Evolutionary conservation across 2,797 vertebrate genomes (phyloP).

Genomic region (Iguana delicatissima): DNA sequence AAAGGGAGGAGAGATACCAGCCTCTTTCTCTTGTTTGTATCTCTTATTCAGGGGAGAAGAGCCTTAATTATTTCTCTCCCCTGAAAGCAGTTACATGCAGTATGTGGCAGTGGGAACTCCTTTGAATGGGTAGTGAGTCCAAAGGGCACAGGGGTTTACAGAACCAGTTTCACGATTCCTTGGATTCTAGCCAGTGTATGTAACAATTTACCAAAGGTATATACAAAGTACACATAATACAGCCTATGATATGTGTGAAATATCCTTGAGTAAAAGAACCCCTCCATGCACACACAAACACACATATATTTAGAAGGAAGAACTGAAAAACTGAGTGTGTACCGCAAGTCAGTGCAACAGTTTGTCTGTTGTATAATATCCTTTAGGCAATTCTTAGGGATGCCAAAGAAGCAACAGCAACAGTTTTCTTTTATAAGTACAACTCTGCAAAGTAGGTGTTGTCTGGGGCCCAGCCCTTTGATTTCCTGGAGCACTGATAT

Average conservation of each 20-base stretch:
- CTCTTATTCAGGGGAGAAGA: background rate
- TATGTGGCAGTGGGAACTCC: background rate
- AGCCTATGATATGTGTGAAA: background rate
- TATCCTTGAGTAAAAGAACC: background rate
- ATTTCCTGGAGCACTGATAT: background rate
- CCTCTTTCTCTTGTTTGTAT: too few relatives aligned
- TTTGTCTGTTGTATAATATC: background rate
- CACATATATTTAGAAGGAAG: background rate
- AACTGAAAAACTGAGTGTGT: background rate
- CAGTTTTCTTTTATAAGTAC: background rate
- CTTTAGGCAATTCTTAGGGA: conserved; percentile 2
- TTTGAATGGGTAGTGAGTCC: background rate
- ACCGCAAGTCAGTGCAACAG: background rate
- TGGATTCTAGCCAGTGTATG: background rate
- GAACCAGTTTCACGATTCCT: background rate
- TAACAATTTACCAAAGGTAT: background rate
- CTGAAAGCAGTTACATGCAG: background rate
- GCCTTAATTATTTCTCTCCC: background rate
- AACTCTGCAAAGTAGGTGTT: background rate
- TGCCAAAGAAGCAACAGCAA: background rate
- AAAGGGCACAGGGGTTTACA: background rate
- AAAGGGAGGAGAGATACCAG: too few relatives aligned
- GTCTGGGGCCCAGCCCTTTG: background rate
- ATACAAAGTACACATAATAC: background rate
- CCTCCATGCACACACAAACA: background rate